Percentiles rank a stretch among this genome's conserved stretches.
These are phyloP conservation scores for Acromyrmex heyeri DNA, from an alignment of 1,140 invertebrate genomes.

Conservation along the genomic window DNA sequence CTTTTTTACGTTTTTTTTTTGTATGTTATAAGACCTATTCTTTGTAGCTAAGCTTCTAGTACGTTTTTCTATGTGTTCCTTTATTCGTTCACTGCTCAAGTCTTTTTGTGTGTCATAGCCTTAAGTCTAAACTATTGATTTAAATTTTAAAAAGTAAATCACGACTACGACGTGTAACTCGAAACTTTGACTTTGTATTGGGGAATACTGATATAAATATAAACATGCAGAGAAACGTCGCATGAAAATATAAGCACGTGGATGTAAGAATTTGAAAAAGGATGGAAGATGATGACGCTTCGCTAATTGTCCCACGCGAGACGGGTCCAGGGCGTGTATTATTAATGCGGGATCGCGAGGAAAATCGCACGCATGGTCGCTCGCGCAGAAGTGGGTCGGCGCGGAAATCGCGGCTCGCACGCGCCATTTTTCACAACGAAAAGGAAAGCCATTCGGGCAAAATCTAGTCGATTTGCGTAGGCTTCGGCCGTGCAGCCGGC, in stretches of 20 bases:
- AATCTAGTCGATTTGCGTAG: slow-evolving; percentile 81
- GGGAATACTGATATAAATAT: not conserved
- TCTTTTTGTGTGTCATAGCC: too few species aligned
- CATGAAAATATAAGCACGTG: not conserved
- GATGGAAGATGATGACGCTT: not conserved
- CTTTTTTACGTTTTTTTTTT: too few species aligned
- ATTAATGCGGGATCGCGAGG: slow-evolving; percentile 23
- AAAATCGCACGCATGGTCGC: slow-evolving; percentile 51
- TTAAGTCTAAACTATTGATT: too few species aligned
- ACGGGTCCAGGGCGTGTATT: not conserved
- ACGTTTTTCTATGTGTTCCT: too few species aligned
- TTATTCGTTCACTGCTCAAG: too few species aligned
- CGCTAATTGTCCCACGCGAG: not conserved
- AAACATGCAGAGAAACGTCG: not conserved
- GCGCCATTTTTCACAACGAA: slow-evolving; percentile 87
- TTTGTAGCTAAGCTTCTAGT: too few species aligned
- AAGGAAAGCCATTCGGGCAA: slow-evolving; percentile 86
- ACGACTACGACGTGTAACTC: not conserved
- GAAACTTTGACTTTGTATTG: not conserved
- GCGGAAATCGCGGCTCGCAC: slow-evolving; percentile 82
- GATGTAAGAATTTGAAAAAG: not conserved
- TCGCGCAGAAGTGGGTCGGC: slow-evolving; percentile 78
- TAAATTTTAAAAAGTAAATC: not conserved
- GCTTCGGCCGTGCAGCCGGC: slow-evolving; percentile 74
- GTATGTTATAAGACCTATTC: too few species aligned